Conservation (phyloP, 2,797 vertebrate species). For the Manis pentadactyla region DNA sequence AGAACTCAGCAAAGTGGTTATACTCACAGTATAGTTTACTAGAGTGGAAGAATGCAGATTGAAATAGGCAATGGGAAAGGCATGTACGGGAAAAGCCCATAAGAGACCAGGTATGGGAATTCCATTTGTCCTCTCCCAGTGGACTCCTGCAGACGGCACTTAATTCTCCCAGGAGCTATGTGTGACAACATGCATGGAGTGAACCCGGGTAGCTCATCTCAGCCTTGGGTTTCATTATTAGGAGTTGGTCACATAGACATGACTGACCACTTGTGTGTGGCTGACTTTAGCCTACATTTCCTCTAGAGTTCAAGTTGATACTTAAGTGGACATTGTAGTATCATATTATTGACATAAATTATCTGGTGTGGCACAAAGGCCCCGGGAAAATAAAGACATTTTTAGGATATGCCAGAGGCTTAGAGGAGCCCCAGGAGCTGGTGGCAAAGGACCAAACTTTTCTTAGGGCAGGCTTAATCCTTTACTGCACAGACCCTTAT, state of each 20-base stretch:
- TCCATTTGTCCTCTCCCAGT: not conserved
- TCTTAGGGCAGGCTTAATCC: not conserved
- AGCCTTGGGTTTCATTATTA: not conserved
- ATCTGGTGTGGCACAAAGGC: not conserved
- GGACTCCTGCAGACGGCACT: not conserved
- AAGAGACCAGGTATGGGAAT: not conserved
- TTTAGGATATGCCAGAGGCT: not conserved
- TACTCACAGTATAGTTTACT: not conserved
- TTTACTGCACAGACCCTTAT: not conserved
- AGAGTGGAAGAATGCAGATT: not conserved
- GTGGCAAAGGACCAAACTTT: not conserved
- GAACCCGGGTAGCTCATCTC: not conserved
- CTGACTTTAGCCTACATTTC: not conserved
- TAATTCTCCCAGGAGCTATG: not conserved
- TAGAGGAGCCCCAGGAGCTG: not conserved
- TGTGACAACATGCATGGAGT: not conserved
- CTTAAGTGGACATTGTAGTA: not conserved
- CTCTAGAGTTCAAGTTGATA: not conserved
- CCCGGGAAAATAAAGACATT: not conserved
- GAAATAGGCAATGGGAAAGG: not conserved
- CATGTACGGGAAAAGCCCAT: no score
- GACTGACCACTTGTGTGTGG: accelerated
- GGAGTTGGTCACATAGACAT: not conserved
- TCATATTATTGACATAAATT: not conserved
- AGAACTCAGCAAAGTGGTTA: not conserved